Conservation (phyloP, 2,888 invertebrate genomes). For the Anodontia alba region DNA sequence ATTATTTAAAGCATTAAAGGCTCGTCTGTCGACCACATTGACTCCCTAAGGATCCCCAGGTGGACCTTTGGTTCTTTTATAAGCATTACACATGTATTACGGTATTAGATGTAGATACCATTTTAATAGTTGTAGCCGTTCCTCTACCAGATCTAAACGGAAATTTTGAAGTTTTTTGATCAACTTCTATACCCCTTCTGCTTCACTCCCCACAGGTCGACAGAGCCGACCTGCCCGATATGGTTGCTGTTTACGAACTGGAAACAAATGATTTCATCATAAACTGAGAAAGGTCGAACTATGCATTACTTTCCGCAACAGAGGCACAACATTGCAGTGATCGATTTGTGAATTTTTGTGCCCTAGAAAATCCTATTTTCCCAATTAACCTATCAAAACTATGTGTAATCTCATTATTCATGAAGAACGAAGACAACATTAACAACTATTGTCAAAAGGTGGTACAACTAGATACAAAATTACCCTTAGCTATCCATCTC, state of each 20-base stretch:
- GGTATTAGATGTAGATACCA: too few relatives aligned
- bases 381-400: neutral
- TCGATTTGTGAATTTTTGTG: neutral
- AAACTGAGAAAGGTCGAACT: neutral
- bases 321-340: neutral
- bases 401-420: neutral
- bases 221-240: neutral
- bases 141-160: too few relatives aligned
- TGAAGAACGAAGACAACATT: neutral
- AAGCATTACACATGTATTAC: too few relatives aligned
- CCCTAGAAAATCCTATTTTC: neutral
- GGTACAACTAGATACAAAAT: neutral
- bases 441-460: neutral
- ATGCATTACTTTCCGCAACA: neutral
- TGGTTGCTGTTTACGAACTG: neutral
- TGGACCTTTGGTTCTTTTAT: too few relatives aligned
- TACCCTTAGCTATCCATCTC: neutral
- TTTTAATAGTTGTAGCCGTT: too few relatives aligned
- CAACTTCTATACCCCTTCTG: neutral
- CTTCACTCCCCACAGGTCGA: neutral
- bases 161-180: too few relatives aligned
- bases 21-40: too few relatives aligned
- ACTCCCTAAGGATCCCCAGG: too few relatives aligned
- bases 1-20: too few relatives aligned
- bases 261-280: neutral